Percentiles rank a stretch among this genome's conserved stretches.
These are phyloP conservation scores for Luscinia megarhynchos DNA, from an alignment of 2,797 vertebrate species.

Conservation along the genomic window DNA sequence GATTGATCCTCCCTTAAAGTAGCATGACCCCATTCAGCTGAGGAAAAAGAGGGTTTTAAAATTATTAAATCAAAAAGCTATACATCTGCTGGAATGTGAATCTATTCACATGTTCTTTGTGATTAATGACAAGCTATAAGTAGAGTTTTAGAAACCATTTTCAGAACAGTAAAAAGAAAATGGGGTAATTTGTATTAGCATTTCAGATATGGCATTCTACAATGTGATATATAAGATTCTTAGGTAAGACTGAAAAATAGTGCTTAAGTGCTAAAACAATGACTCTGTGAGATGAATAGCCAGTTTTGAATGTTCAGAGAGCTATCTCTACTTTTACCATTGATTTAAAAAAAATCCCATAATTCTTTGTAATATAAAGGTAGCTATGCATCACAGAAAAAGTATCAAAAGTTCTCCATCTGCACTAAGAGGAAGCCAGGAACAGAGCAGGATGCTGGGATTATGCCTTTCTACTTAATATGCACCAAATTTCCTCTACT, in stretches of 20 bases:
- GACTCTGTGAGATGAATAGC: background rate
- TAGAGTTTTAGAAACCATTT: constrained; percentile 36
- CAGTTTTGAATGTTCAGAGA: background rate
- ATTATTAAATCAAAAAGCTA: background rate
- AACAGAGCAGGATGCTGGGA: background rate
- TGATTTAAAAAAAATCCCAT: background rate
- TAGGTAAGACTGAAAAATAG: background rate
- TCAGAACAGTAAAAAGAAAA: constrained; percentile 23
- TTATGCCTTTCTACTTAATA: background rate
- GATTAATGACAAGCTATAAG: constrained; percentile 22
- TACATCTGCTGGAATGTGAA: background rate
- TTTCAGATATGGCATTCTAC: background rate
- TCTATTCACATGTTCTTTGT: background rate
- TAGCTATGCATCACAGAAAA: background rate
- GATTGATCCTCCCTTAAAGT: background rate
- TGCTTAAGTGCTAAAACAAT: background rate
- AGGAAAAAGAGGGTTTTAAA: background rate
- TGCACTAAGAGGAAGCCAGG: background rate
- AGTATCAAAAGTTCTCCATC: background rate
- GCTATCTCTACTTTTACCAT: background rate
- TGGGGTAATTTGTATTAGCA: constrained; percentile 4
- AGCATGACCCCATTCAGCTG: background rate
- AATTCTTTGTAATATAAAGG: background rate
- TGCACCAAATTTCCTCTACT: background rate
- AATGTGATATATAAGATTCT: background rate